Base-by-base conservation (phyloP, 2,888 invertebrate genomes). In the Epinotia ramella region DNA sequence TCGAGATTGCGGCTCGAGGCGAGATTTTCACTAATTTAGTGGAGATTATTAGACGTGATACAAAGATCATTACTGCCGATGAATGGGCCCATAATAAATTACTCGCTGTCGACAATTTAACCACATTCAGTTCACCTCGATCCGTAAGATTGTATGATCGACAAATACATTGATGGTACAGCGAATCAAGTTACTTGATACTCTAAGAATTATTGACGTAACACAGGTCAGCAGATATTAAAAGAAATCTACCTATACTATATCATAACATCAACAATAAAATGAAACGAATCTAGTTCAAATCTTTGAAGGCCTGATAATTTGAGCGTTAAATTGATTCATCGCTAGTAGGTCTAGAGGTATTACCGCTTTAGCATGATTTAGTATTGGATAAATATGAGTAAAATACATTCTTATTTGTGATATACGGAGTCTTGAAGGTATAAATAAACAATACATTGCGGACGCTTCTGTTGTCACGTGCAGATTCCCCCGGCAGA, bases 401-500 rank as follows among this genome's bases (percentile, higher is more conserved):
- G 28, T 28, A 16, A 60, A 33, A 60, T 9, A 62, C 53, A 70
- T 49, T 53, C 16, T 18, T n/a, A 70, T 70, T 62, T 33, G 16
- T 20, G 53, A 20, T 68, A 64, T 53, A 56, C 7, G 20, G 16
- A 53, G 56, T 24, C 56, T 53, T 33, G 16, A 33, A 11, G 53
- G 56, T 20, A 71, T 53, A 64, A 63, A 71, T 53, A 64, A 63
- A 71, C 49, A 16, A 44, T 64, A 44, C 53, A 11, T 53, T 53
- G 40, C 40, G 40, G 7, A 40, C 40, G 40, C 64, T 49, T 72
- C 71, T 49, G 40, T 63, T 63, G 71, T n/a, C 56, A 16, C 13
- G 56, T 44, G 71, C 64, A 63, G 24, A 56, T 44, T 62, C 44
- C 13, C 9, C 20, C 53, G 56, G 24, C 20, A 16, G 63, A 53